Conservation (phyloP, 1,140 invertebrate species). For the Orchestia grillus region DNA sequence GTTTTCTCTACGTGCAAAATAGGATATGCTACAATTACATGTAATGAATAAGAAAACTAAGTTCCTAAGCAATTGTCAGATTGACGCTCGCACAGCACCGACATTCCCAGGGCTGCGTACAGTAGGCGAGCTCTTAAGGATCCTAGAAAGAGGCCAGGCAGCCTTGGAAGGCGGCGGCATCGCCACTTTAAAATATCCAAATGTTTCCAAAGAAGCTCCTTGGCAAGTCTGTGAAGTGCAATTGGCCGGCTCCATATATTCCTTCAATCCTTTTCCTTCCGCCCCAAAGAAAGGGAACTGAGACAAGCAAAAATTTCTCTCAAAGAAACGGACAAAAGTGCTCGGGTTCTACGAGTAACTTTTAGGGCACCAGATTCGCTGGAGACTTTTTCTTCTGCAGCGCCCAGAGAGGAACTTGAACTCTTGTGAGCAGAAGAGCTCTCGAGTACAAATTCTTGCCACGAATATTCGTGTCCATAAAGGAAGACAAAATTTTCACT, state of each 20-base stretch:
- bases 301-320: slow-evolving; percentile 55
- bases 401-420: slow-evolving; percentile 3
- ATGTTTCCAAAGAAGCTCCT: slow-evolving; percentile 37
- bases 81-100: background rate
- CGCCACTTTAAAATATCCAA: slow-evolving; percentile 34
- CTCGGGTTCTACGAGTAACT: slow-evolving; percentile 42
- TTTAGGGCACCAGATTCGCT: slow-evolving; percentile 52
- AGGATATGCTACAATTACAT: background rate
- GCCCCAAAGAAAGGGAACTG: slow-evolving; percentile 48
- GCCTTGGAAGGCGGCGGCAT: background rate
- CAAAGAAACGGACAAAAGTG: slow-evolving; percentile 50
- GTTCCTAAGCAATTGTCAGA: background rate
- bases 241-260: slow-evolving; percentile 48
- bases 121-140: background rate
- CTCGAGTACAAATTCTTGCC: background rate
- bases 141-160: background rate
- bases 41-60: background rate
- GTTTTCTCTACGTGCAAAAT: background rate
- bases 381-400: slow-evolving; percentile 4
- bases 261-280: slow-evolving; percentile 48
- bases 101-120: background rate
- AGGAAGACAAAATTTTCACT: background rate
- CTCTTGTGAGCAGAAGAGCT: background rate
- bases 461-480: slow-evolving; percentile 1
- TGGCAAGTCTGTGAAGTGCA: slow-evolving; percentile 45